Conservation (phyloP, 1,140 invertebrate species). For the Pantala flavescens region DNA sequence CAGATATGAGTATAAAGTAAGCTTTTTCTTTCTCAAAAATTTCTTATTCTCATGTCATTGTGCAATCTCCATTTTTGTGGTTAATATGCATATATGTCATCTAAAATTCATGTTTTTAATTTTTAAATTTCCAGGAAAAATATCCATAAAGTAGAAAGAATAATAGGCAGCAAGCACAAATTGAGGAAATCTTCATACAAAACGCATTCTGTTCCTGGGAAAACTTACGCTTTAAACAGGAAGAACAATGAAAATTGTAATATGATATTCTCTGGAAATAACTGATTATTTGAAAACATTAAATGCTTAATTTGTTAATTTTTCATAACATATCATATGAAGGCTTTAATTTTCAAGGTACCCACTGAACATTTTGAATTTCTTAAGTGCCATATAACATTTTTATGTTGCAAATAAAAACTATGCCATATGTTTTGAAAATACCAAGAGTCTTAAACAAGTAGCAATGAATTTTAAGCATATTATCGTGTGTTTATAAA, state of each 20-base stretch:
- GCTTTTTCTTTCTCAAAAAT: slow-evolving; percentile 19
- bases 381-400: too few species aligned
- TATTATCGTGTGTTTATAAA: too few species aligned
- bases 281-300: too few species aligned
- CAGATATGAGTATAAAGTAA: slow-evolving; percentile 53
- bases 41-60: not conserved
- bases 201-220: slow-evolving; percentile 44
- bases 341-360: too few species aligned
- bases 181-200: slow-evolving; percentile 46
- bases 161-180: slow-evolving; percentile 54
- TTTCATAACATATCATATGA: too few species aligned
- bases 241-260: slow-evolving; percentile 73
- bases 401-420: too few species aligned
- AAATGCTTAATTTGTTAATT: too few species aligned
- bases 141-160: slow-evolving; percentile 55
- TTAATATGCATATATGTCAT: not conserved
- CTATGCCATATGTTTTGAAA: too few species aligned
- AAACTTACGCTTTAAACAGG: slow-evolving; percentile 61
- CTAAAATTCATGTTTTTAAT: slow-evolving; percentile 16
- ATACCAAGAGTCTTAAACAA: too few species aligned
- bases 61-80: not conserved
- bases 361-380: too few species aligned
- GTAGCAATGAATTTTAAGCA: too few species aligned
- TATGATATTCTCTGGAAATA: slow-evolving; percentile 27
- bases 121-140: slow-evolving; percentile 42